Percentiles rank a stretch among this genome's conserved stretches.
phyloP scores from a whole-genome alignment of 2,797 vertebrate species.

The Emydoidea blandingii region DNA sequence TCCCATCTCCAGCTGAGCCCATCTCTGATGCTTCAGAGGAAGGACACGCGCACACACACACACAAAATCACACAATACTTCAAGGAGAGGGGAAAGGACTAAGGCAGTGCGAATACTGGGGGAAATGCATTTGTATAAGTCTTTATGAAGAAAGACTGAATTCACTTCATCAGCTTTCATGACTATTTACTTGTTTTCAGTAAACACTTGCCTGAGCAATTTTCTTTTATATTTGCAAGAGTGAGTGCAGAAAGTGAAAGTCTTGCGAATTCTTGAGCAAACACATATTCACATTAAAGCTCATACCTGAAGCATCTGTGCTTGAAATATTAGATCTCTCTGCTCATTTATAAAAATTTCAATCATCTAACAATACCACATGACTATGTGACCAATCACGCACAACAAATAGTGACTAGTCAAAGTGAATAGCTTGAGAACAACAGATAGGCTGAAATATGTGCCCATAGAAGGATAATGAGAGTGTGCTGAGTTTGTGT shows the following conservation, averaged over 20 bases:
- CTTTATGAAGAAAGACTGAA: neutral
- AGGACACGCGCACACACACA: neutral
- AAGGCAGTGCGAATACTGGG: neutral
- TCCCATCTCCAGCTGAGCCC: neutral
- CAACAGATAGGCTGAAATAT: neutral
- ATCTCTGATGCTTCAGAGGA: neutral
- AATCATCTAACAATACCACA: neutral
- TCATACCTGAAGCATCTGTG: neutral
- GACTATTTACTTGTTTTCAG: neutral
- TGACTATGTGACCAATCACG: fast-evolving
- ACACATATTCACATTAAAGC: fast-evolving
- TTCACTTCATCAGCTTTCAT: neutral
- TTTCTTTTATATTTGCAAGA: neutral
- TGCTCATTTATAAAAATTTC: neutral
- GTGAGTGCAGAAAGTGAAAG: neutral
- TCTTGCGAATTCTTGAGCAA: neutral
- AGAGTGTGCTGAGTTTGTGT: neutral
- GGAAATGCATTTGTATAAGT: neutral
- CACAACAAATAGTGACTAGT: neutral
- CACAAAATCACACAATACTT: neutral
- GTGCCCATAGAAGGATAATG: neutral
- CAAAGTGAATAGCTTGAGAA: neutral
- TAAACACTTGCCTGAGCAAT: neutral
- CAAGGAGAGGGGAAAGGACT: neutral
- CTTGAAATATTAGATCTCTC: neutral